Conservation (phyloP, 2,888 invertebrate genomes). For the Camponotus fellah region DNA sequence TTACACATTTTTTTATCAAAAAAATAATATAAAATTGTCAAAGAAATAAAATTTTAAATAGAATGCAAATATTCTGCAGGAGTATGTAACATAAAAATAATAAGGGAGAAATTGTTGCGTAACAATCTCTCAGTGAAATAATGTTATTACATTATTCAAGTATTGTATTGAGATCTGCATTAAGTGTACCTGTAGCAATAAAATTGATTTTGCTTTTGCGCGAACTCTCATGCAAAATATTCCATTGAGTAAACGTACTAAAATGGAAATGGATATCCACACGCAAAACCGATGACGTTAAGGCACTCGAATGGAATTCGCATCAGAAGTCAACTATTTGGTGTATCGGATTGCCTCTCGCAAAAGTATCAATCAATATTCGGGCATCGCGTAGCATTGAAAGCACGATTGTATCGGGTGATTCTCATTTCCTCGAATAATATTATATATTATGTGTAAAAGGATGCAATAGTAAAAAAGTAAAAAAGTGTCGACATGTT, state of each 20-base stretch:
- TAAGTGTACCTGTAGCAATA: not conserved
- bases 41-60: not conserved
- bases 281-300: constrained; percentile 54
- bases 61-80: not conserved
- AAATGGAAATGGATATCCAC: constrained; percentile 48
- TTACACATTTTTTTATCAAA: constrained; percentile 3
- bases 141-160: not conserved
- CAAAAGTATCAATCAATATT: constrained; percentile 59
- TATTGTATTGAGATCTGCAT: not conserved
- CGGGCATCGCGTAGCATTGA: constrained; percentile 19
- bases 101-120: not conserved
- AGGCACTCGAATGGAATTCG: constrained; percentile 59
- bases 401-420: constrained; percentile 26
- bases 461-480: not conserved
- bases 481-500: not conserved
- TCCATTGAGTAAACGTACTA: constrained; percentile 40
- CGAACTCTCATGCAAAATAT: constrained; percentile 11
- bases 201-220: constrained; percentile 6
- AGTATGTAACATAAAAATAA: not conserved
- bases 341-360: constrained; percentile 44
- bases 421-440: not conserved
- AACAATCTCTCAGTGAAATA: not conserved
- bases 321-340: constrained; percentile 57
- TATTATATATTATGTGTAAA: constrained; percentile 14
- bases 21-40: not conserved